Conservation (phyloP, 2,888 invertebrate genomes). For the Sinopyrophorus schimmeli region DNA sequence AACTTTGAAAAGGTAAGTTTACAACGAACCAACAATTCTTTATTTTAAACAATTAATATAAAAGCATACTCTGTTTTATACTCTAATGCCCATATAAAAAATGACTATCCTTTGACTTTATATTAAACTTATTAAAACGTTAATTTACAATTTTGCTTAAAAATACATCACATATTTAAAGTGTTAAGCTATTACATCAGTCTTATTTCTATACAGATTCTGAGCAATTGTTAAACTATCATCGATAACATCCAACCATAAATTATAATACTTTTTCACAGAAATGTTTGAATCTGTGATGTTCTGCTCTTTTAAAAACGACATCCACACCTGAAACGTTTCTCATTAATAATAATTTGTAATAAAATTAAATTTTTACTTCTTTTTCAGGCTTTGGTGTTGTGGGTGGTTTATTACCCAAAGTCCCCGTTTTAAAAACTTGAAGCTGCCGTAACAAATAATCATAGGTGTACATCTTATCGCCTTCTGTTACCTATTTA, state of each 20-base stretch:
- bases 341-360: neutral
- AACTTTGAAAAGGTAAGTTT: no score
- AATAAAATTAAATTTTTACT: slow-evolving; percentile 37
- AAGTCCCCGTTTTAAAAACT: slow-evolving; percentile 53
- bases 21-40: no score
- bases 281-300: slow-evolving; percentile 53
- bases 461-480: slow-evolving; percentile 59
- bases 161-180: no score
- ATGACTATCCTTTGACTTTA: no score
- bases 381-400: slow-evolving; percentile 54
- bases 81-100: no score
- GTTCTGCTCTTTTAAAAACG: slow-evolving; percentile 53
- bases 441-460: slow-evolving; percentile 60
- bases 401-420: slow-evolving; percentile 53
- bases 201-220: slow-evolving; percentile 38
- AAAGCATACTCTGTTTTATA: no score
- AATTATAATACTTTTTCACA: slow-evolving; percentile 55
- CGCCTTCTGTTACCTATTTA: slow-evolving; percentile 56
- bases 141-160: no score
- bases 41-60: no score
- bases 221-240: slow-evolving; percentile 48
- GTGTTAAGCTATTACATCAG: no score
- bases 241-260: slow-evolving; percentile 55
- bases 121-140: no score
- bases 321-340: slow-evolving; percentile 56